These are phyloP conservation scores for Perdix hodgsoniae DNA, from an alignment of 2,797 vertebrate species.

Conservation along the genomic window DNA sequence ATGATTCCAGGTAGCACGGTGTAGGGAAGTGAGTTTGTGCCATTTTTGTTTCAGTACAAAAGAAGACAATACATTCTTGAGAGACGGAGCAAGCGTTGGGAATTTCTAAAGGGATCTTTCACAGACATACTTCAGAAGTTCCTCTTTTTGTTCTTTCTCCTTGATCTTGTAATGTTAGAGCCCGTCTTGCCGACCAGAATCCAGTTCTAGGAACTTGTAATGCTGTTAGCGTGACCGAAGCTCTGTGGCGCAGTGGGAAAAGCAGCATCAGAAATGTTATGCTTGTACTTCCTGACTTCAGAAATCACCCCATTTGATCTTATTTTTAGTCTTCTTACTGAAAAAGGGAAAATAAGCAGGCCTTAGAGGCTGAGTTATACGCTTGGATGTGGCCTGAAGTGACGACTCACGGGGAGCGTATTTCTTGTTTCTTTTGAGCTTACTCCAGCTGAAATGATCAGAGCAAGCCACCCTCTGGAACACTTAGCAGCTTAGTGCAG, in stretches of 20 bases:
- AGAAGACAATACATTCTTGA: neutral
- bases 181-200: neutral
- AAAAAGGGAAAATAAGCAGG: neutral
- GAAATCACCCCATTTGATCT: constrained; percentile 13
- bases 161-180: neutral
- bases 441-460: neutral
- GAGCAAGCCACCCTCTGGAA: neutral
- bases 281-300: constrained; percentile 10
- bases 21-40: neutral
- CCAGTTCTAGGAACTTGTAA: neutral
- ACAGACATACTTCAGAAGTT: neutral
- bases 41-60: neutral
- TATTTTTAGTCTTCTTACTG: constrained; percentile 27
- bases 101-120: neutral
- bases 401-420: neutral
- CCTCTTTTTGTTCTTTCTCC: neutral
- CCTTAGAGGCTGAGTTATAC: neutral
- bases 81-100: neutral
- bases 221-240: neutral
- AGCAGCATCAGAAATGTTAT: neutral
- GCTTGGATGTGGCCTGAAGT: neutral
- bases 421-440: constrained; percentile 37
- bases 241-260: constrained; percentile 21
- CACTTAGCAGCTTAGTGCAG: neutral
- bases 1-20: neutral